phyloP scores from a whole-genome alignment of 2,113 vertebrate species.

The Rhabdomys dilectus region DNA sequence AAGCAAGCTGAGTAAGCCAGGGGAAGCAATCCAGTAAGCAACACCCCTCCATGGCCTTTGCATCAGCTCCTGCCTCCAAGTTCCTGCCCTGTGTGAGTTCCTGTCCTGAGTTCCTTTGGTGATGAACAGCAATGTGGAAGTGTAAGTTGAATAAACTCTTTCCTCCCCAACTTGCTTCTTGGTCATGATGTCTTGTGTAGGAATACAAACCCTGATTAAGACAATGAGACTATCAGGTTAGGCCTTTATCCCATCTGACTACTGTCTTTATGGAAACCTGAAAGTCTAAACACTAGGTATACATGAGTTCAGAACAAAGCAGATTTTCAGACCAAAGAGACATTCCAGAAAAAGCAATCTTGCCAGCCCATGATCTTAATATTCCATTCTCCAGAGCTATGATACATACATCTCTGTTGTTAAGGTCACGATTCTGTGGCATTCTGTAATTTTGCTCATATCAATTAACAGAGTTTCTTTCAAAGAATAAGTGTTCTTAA shows the following conservation, averaged over 20 bases:
- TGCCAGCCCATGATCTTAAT: not conserved
- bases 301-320: not conserved
- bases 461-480: not conserved
- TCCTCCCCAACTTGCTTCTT: no score
- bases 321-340: not conserved
- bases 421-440: not conserved
- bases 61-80: no score
- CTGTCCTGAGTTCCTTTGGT: no score
- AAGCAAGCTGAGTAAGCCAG: no score
- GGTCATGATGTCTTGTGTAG: no score
- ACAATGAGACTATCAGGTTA: not conserved
- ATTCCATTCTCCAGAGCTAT: not conserved
- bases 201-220: no score
- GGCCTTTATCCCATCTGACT: not conserved
- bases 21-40: no score
- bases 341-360: not conserved
- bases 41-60: no score
- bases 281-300: not conserved
- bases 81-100: no score
- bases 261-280: not conserved
- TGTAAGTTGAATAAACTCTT: no score
- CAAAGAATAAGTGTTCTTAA: conserved; percentile 8
- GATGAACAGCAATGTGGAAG: no score
- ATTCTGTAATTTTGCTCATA: not conserved
- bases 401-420: not conserved